Percentiles rank a stretch among this genome's conserved stretches.
Evolutionary conservation across 2,888 invertebrate genomes (phyloP).

Genomic region (Ichneumoninae sp.): DNA sequence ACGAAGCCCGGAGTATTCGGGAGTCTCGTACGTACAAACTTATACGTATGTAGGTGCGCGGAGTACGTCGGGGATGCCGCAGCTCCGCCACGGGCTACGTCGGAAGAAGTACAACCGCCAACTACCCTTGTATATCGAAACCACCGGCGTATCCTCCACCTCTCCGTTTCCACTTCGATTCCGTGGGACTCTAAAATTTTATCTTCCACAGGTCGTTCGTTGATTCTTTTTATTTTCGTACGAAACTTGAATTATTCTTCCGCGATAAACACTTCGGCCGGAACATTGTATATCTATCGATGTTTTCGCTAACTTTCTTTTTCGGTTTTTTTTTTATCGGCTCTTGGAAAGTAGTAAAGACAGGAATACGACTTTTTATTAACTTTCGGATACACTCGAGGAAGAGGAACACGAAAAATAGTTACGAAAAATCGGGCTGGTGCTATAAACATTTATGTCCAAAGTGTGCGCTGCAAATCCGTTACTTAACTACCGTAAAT

Average conservation of each 20-base stretch:
- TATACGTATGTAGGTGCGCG: constrained; percentile 46
- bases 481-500: too few relatives aligned
- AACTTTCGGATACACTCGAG: constrained; percentile 27
- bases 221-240: constrained; percentile 58
- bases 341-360: constrained; percentile 63
- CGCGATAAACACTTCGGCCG: constrained; percentile 59
- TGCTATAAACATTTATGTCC: too few relatives aligned
- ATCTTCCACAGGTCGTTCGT: constrained; percentile 72
- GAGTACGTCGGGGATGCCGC: constrained; percentile 25
- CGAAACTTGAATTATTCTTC: constrained; percentile 65
- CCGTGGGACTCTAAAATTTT: constrained; percentile 80
- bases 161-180: constrained; percentile 68
- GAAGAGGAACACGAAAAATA: background rate
- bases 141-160: constrained; percentile 32
- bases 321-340: constrained; percentile 58
- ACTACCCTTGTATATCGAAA: constrained; percentile 60
- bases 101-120: constrained; percentile 63
- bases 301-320: constrained; percentile 71
- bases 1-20: constrained; percentile 49
- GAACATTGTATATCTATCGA: constrained; percentile 53
- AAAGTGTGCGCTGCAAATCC: too few relatives aligned
- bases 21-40: constrained; percentile 50
- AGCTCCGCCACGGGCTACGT: constrained; percentile 35
- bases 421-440: background rate
- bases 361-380: constrained; percentile 41